Conservation (phyloP, 2,113 vertebrate species). For the Deroptyus accipitrinus region DNA sequence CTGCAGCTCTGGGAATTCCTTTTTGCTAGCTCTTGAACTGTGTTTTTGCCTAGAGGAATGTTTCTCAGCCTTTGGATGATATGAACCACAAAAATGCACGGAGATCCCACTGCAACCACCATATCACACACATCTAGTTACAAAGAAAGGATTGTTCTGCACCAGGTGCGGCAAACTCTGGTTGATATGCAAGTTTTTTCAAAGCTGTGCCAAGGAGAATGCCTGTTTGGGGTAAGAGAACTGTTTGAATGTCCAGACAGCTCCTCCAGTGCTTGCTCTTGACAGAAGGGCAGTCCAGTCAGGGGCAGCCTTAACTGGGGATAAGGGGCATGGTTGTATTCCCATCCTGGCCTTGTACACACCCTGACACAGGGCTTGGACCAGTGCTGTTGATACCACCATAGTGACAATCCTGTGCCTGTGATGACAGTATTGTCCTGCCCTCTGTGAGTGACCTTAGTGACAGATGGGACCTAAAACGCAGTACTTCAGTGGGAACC, state of each 20-base stretch:
- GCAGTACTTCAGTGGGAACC: neutral
- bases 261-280: neutral
- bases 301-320: neutral
- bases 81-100: neutral
- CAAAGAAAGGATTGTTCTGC: neutral
- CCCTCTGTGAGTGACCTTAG: neutral
- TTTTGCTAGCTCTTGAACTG: neutral
- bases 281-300: neutral
- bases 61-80: neutral
- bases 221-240: neutral
- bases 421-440: neutral
- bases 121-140: neutral
- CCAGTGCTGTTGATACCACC: neutral
- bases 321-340: neutral
- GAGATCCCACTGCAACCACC: neutral
- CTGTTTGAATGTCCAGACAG: neutral
- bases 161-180: neutral
- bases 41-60: neutral
- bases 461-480: neutral
- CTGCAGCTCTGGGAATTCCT: neutral
- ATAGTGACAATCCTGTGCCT: accelerated
- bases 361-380: neutral
- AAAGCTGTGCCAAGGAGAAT: neutral
- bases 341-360: neutral
- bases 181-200: neutral